A percentile compares a stretch with the other conserved stretches of the same genome.
These are phyloP conservation scores for Xiphorhynchus erythropygius DNA, from an alignment of 2,797 vertebrate genomes.

Conservation along the genomic window DNA sequence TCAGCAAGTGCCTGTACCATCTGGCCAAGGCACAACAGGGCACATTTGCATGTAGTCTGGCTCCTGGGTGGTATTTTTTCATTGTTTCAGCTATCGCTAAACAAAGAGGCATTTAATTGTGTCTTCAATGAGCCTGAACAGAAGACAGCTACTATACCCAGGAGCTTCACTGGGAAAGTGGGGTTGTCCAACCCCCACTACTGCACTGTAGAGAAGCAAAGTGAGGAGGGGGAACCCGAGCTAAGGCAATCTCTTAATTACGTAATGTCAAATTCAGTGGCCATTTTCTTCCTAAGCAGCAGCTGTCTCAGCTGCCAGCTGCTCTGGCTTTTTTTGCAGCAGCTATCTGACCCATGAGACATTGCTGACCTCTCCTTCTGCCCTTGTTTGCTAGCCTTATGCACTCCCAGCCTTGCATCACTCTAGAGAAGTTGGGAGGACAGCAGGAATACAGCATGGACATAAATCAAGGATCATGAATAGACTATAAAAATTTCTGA, in stretches of 20 bases:
- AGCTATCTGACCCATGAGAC: constrained; percentile 4
- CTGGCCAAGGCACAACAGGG: neutral
- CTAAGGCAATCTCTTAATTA: constrained; percentile 22
- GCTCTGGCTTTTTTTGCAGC: neutral
- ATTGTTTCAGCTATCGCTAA: neutral
- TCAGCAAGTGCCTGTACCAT: neutral
- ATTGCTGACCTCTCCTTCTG: neutral
- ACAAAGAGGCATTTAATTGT: constrained; percentile 47
- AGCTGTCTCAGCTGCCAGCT: constrained; percentile 30
- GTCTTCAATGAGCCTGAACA: constrained; percentile 1
- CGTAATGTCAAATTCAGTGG: neutral
- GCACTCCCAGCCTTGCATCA: neutral
- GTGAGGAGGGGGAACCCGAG: neutral
- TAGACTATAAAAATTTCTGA: constrained; percentile 24
- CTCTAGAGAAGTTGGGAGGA: constrained; percentile 6
- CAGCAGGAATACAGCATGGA: neutral
- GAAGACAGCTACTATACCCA: neutral
- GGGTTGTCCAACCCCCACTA: neutral
- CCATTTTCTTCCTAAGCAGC: constrained; percentile 3
- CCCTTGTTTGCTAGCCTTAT: neutral
- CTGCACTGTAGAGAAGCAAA: neutral
- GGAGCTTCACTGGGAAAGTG: neutral
- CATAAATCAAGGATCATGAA: constrained; percentile 55
- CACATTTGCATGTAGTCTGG: neutral
- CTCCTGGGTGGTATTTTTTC: constrained; percentile 36